A percentile compares a stretch with the other conserved stretches of the same genome.
phyloP scores from a whole-genome alignment of 2,888 invertebrate species.

The Sinelater perroti region DNA sequence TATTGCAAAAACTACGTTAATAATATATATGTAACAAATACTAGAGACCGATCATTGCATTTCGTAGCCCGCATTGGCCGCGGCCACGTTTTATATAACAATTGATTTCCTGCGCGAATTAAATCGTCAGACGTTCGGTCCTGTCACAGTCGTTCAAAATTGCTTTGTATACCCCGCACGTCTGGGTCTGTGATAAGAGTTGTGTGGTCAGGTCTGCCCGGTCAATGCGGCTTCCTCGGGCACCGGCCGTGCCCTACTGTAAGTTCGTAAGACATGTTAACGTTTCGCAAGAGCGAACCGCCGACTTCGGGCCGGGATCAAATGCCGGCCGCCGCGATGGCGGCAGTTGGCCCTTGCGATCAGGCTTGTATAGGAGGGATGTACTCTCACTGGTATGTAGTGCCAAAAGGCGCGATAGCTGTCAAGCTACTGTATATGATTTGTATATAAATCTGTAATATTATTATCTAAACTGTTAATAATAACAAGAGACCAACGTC shows the following conservation, averaged over 20 bases:
- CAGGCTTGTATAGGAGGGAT: conserved; percentile 46
- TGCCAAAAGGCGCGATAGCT: conserved; percentile 55
- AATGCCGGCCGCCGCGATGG: conserved; percentile 15
- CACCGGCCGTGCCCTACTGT: conserved; percentile 42
- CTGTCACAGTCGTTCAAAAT: conserved; percentile 24
- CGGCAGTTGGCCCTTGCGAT: conserved; percentile 31
- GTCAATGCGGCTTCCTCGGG: conserved; percentile 52
- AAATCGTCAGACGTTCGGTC: conserved; percentile 33
- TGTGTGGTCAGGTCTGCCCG: conserved; percentile 49
- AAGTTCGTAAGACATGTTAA: conserved; percentile 48
- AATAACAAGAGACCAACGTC: conserved; percentile 55
- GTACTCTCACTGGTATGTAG: conserved; percentile 53
- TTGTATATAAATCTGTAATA: conserved; percentile 58
- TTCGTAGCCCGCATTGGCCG: conserved; percentile 31
- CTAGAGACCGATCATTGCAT: conserved; percentile 32
- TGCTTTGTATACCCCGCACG: conserved; percentile 28
- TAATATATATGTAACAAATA: conserved; percentile 41
- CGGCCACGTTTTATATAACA: conserved; percentile 33
- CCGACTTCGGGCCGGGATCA: conserved; percentile 27
- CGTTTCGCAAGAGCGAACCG: conserved; percentile 46
- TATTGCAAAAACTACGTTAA: conserved; percentile 43
- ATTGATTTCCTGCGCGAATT: conserved; percentile 31
- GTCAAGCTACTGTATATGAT: conserved; percentile 53
- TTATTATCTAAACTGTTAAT: conserved; percentile 58
- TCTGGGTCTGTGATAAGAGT: conserved; percentile 42